These are phyloP conservation scores for Troglohyphantes excavatus DNA, from an alignment of 2,888 invertebrate genomes.

Conservation along the genomic window DNA sequence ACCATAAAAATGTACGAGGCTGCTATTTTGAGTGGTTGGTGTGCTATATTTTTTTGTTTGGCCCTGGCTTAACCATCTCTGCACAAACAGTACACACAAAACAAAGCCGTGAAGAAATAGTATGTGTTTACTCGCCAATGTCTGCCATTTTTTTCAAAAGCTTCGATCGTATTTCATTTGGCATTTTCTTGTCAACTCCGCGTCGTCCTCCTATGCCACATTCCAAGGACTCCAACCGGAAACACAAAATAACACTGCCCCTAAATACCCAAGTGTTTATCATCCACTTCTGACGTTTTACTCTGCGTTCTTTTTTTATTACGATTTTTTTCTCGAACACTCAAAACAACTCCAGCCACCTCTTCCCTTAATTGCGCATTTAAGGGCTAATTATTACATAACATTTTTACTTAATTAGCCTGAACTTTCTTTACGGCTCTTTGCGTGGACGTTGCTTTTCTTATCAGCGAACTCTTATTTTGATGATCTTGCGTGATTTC, in stretches of 20 bases:
- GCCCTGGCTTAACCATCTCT: too few relatives aligned
- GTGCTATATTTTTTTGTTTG: too few relatives aligned
- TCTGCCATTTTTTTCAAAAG: too few relatives aligned
- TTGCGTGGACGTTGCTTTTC: background rate
- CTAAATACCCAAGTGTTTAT: slow-evolving; percentile 35
- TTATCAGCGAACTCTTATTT: background rate
- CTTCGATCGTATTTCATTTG: slow-evolving; percentile 6
- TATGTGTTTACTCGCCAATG: too few relatives aligned
- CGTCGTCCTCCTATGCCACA: slow-evolving; percentile 11
- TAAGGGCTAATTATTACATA: background rate
- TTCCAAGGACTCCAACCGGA: slow-evolving; percentile 13
- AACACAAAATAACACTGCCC: slow-evolving; percentile 3
- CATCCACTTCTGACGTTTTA: slow-evolving; percentile 22
- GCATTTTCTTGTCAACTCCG: slow-evolving; percentile 4
- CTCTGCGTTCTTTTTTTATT: background rate
- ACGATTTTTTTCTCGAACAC: background rate
- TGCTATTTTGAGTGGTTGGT: too few relatives aligned
- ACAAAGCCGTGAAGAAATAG: too few relatives aligned
- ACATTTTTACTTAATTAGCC: background rate
- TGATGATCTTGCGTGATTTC: background rate
- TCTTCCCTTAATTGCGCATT: background rate
- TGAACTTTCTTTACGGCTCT: background rate
- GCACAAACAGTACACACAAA: too few relatives aligned
- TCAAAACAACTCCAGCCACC: background rate
- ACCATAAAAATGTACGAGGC: too few relatives aligned